Base-by-base conservation (phyloP, 2,888 invertebrate genomes). In the Apamea epomidion region DNA sequence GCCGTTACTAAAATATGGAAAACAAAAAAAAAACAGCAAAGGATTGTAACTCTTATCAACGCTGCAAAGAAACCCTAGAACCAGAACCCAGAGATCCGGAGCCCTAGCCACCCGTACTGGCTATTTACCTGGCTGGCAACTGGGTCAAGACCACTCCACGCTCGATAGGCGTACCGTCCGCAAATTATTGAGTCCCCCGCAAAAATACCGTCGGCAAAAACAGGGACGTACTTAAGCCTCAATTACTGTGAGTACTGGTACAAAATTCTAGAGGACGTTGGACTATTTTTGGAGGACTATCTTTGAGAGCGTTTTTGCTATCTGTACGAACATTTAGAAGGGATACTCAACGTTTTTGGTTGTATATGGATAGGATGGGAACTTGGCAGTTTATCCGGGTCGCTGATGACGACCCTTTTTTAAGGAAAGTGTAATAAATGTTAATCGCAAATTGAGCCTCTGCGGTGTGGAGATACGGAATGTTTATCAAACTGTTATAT, bases 111-210 rank as follows among this genome's bases (percentile, higher is more conserved):
- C 45, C 58, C 21, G 42, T 80, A 87, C 83, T 80, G 80, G 79
- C 84, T 87, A 86, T 87, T 87, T 89, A 89, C 89, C 86, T 89
- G 86, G 67, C 73, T 37, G n/a, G 78, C 64, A 91, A 88, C 68
- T 88, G 70, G 91, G 91, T 91, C 91, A 91, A 90, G 88, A 73
- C 72, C 82, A 76, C 86, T 82, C 74, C 45, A 58, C 80, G 82
- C 87, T 82, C 86, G 86, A 89, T 88, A 87, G 80, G 65, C 77
- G 77, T 86, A 87, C 82, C 81, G 87, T 85, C 86, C 78, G 81
- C 88, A 87, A 88, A 86, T 80, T 79, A 85, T 85, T 83, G 80
- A 78, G 72, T 60, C 71, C 76, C 81, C 71, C 42, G 65, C 76
- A 85, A 81, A 89, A 85, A 83, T 81, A 89, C 74, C 83, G 74